Conservation (phyloP, 2,113 vertebrate species). For the Nothocercus julius region DNA sequence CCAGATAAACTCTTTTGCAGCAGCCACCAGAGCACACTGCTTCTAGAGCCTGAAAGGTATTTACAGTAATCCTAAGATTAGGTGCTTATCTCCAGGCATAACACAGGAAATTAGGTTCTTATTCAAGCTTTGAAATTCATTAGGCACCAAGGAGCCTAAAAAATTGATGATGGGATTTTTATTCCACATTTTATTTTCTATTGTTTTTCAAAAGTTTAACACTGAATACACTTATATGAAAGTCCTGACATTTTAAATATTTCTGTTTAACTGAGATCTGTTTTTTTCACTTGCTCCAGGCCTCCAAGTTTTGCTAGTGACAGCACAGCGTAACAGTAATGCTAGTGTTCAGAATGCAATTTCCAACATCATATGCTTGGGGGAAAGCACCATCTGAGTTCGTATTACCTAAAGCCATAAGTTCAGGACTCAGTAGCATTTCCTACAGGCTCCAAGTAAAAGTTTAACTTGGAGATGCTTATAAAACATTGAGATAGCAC, state of each 20-base stretch:
- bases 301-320: not conserved
- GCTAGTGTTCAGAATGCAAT: not conserved
- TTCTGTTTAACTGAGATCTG: not conserved
- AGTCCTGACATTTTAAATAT: not conserved
- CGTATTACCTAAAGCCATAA: not conserved
- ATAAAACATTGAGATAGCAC: not conserved
- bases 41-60: not conserved
- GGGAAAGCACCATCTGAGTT: not conserved
- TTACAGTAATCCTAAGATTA: not conserved
- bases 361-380: not conserved
- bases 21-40: not conserved
- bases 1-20: not conserved
- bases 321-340: not conserved
- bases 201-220: not conserved
- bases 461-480: not conserved
- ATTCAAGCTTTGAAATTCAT: not conserved
- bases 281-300: not conserved
- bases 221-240: not conserved
- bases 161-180: not conserved
- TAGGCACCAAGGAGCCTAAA: not conserved
- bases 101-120: accelerated
- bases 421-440: not conserved
- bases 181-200: not conserved
- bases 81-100: not conserved
- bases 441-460: not conserved